Base-by-base conservation (phyloP, 2,113 vertebrate genomes). In the Sisor rabdophorus region DNA sequence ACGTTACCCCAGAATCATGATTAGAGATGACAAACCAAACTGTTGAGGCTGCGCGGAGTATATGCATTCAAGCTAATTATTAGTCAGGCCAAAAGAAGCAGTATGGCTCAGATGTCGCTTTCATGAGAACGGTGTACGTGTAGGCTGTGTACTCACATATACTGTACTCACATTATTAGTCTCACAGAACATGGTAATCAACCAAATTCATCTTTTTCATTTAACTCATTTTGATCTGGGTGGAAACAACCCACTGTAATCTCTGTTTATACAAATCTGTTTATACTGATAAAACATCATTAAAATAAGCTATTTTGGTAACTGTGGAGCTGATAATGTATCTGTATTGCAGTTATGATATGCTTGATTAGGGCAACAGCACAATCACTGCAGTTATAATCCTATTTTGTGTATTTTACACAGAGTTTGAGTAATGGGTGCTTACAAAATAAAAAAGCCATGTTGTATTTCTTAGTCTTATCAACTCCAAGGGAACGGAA, bases 1-100 rank as follows among this genome's bases (percentile, higher is more conserved):
- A 90, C 89, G 89, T 89, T 92, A 89, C 82, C 85, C 83, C 86
- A 88, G 91, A 93, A 96, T 96, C 94, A 94, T 95, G 95, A 95
- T 95, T 93, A 93, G 93, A 95, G 94, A 95, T 94, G 94, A 89
- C 89, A 89, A 79, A 81, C 85, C 85, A 73, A 81, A 90, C 84
- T 84, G 76, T 78, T 77, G 82, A 76, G 84, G 85, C 78, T 70
- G 53, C 55, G 77, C 71, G 70, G 84, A 87, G 55, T 84, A 83
- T 80, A 77, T 77, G 87, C 82, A 82, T 82, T 78, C 79, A 81
- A 72, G 82, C 86, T 88, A 88, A 90, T 91, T 89, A 90, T 82
- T 85, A 68, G 63, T 24, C 65, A 0, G 86, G 84, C 84, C 84
- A 84, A 87, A 85, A 88, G 83, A 80, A 87, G 85, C 86, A 26